Evolutionary conservation across 2,113 vertebrate species (phyloP).

Genomic region (Psilopogon haemacephalus): DNA sequence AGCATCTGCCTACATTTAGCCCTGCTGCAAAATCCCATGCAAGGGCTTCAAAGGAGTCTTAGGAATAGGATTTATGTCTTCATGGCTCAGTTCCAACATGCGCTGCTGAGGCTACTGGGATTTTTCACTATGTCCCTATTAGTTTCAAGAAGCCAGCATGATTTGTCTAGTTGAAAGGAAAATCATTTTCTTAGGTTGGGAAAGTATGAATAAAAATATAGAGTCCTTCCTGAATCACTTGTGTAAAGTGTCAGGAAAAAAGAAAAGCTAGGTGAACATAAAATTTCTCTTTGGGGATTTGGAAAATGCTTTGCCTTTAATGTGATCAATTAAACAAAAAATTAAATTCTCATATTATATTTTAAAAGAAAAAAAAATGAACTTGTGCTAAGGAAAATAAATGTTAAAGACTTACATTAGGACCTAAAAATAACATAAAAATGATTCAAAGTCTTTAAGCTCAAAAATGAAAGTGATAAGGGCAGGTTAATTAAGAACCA

Average conservation of each 20-base stretch:
- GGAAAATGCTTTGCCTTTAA: neutral
- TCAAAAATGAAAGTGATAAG: neutral
- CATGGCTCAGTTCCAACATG: neutral
- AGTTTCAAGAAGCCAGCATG: neutral
- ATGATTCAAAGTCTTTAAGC: neutral
- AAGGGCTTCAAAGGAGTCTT: neutral
- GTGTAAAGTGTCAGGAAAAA: neutral
- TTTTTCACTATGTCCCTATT: neutral
- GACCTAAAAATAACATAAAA: neutral
- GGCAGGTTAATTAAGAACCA: neutral
- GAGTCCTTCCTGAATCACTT: neutral
- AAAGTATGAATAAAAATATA: neutral
- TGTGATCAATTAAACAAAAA: neutral
- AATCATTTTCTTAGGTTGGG: neutral
- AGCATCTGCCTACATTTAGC: neutral
- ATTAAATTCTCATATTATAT: neutral
- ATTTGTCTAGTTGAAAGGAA: neutral
- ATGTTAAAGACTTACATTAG: neutral
- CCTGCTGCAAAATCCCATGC: neutral
- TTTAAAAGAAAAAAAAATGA: neutral
- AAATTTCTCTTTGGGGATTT: neutral
- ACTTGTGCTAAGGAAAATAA: neutral
- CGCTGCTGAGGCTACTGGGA: neutral
- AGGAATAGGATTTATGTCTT: neutral
- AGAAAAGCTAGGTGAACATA: neutral